Conservation (phyloP, 2,113 vertebrate species). For the Arothron firmamentum region DNA sequence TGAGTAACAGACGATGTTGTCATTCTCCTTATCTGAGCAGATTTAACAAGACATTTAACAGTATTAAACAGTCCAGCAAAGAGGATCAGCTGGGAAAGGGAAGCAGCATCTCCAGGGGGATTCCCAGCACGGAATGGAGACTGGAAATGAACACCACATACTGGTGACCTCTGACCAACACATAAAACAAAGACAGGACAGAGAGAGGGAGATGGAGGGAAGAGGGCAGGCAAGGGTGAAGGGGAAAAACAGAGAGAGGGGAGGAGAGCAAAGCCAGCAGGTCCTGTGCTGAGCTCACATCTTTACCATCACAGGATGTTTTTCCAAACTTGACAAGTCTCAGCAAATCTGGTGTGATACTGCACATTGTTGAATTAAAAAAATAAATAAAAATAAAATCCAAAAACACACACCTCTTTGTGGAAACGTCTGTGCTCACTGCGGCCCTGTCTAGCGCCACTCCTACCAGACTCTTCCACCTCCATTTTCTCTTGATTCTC, state of each 20-base stretch:
- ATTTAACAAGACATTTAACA: neutral
- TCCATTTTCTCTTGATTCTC: slow-evolving; percentile 79
- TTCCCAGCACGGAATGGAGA: slow-evolving; percentile 64
- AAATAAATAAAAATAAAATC: neutral
- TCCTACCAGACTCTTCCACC: slow-evolving; percentile 64
- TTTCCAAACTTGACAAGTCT: slow-evolving; percentile 22
- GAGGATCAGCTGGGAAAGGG: slow-evolving; percentile 59
- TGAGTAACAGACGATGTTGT: no score
- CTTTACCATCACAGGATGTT: slow-evolving; percentile 9
- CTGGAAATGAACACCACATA: slow-evolving; percentile 62
- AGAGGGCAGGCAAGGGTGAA: slow-evolving; percentile 14
- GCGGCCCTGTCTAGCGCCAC: slow-evolving; percentile 70
- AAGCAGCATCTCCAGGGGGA: slow-evolving; percentile 51
- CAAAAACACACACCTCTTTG: slow-evolving; percentile 64
- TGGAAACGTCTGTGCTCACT: slow-evolving; percentile 73
- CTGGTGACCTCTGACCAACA: slow-evolving; percentile 51
- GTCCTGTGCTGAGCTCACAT: neutral
- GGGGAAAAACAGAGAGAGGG: slow-evolving; percentile 19
- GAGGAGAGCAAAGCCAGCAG: neutral
- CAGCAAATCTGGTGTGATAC: neutral
- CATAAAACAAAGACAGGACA: slow-evolving; percentile 62
- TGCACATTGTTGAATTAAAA: slow-evolving; percentile 10
- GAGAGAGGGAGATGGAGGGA: slow-evolving; percentile 22
- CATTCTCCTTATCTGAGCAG: no score
- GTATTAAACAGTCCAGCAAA: neutral